These are phyloP conservation scores for Xenopus borealis DNA, from an alignment of 2,113 vertebrate species.

Conservation along the genomic window DNA sequence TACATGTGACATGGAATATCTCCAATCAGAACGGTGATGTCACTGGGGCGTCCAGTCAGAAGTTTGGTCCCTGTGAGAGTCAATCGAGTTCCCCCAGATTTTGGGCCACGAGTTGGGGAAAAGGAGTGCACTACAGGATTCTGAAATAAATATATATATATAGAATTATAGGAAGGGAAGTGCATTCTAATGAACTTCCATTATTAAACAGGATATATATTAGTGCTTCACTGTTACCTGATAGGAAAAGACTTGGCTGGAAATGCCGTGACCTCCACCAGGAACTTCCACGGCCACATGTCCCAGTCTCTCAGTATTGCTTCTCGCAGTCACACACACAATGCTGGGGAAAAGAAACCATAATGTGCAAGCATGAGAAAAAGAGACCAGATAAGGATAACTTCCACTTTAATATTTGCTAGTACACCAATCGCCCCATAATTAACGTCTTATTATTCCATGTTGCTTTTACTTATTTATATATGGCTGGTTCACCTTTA, in stretches of 20 bases:
- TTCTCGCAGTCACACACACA: conserved; percentile 77
- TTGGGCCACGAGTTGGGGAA: conserved; percentile 79
- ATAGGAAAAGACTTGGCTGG: conserved; percentile 82
- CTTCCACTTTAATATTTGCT: not conserved
- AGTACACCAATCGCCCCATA: too few species aligned
- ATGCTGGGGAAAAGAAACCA: conserved; percentile 73
- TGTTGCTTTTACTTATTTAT: too few species aligned
- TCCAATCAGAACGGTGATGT: conserved; percentile 80
- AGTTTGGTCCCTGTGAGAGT: conserved; percentile 83
- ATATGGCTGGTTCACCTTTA: too few species aligned
- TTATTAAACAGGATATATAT: too few species aligned
- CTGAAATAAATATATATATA: conserved; percentile 54
- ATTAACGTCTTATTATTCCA: too few species aligned
- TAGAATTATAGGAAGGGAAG: too few species aligned
- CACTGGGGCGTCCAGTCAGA: conserved; percentile 78
- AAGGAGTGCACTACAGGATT: conserved; percentile 82
- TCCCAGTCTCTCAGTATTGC: conserved; percentile 70
- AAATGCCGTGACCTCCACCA: conserved; percentile 77
- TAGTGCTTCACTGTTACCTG: conserved; percentile 68
- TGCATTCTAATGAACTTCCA: too few species aligned
- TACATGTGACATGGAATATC: conserved; percentile 82
- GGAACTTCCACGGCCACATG: conserved; percentile 77
- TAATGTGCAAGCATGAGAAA: conserved; percentile 6
- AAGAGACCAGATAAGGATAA: not conserved
- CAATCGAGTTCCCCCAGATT: conserved; percentile 84